Evolutionary conservation across 2,888 invertebrate species (phyloP), one percentile per base, ranked within the genome.

Genomic region (Thecocarcelia acutangulata): DNA sequence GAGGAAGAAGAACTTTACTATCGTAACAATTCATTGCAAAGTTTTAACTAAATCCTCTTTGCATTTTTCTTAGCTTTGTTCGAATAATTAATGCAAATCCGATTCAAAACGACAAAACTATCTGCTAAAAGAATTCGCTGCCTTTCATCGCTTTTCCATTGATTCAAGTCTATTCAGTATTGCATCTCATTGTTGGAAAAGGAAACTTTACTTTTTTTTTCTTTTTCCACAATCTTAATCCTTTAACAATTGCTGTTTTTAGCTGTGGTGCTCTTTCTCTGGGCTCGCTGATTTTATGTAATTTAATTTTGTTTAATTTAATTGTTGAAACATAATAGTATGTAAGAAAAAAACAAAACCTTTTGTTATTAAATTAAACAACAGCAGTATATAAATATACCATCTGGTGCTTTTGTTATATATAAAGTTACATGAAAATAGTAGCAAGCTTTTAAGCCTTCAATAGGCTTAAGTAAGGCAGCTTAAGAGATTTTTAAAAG

Each of bases 151-250:
- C 33, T 44, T 28, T 64, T 64, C 11, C 28, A 54, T 63, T 76
- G 52, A 44, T 44, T 28, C 33, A 37, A 28, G 28, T 28, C 33
- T 2, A 12, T 28, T 28, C 56, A 19, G 24, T 42, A 52, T 42
- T 21, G 48, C 4, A 24, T 24, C 24, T 48, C 21, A 42, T 12
- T 58, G 33, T 44, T n/a, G n/a, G 9, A 19, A 15, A 21, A 58
- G 13, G 24, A 64, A 70, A 50, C 28, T 56, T 58, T 50, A 37
- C 28, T 12, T 37, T 76, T 52, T 59, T 68, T 37, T 48, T 17
- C 24, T 64, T 28, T 17, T 64, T 69, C 69, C n/a, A 58, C 40
- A 68, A 66, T 73, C 54, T 78, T 78, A 82, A 78, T 74, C 82
- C 82, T 19, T 82, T 78, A 59, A 19, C 69, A 82, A 78, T 70